These are phyloP conservation scores for Hoplodrina blanda DNA, from an alignment of 2,888 invertebrate species.

Conservation along the genomic window DNA sequence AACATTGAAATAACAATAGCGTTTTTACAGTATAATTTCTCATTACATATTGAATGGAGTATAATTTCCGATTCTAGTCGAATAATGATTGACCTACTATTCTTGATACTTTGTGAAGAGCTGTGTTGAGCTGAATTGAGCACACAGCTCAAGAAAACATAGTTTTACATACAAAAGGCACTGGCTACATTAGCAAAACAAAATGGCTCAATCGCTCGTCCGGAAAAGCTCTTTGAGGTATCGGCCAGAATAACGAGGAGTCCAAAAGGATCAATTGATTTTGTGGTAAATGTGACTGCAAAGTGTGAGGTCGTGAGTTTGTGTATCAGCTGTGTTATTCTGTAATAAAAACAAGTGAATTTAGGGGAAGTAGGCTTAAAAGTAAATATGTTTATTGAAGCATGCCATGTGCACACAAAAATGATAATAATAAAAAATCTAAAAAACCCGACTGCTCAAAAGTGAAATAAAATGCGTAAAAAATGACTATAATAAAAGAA, in stretches of 20 bases:
- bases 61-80: not conserved
- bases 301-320: not conserved
- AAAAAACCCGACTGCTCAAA: too few species aligned
- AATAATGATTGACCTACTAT: not conserved
- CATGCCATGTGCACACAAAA: too few species aligned
- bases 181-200: constrained; percentile 45
- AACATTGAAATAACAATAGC: too few species aligned
- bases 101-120: not conserved
- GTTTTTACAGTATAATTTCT: too few species aligned
- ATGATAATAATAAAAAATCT: too few species aligned
- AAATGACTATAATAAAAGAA: too few species aligned
- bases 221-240: constrained; percentile 33
- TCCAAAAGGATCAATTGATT: constrained; percentile 3
- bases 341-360: too few species aligned
- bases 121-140: not conserved
- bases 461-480: too few species aligned
- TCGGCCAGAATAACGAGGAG: constrained; percentile 13
- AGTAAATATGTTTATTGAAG: too few species aligned
- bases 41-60: too few species aligned
- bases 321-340: not conserved
- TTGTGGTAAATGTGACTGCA: not conserved
- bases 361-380: too few species aligned
- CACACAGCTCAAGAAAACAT: constrained; percentile 26
- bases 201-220: constrained; percentile 32
- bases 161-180: constrained; percentile 50